Evolutionary conservation across 1,140 invertebrate species (phyloP).

Genomic region (Doryteuthis pealeii): DNA sequence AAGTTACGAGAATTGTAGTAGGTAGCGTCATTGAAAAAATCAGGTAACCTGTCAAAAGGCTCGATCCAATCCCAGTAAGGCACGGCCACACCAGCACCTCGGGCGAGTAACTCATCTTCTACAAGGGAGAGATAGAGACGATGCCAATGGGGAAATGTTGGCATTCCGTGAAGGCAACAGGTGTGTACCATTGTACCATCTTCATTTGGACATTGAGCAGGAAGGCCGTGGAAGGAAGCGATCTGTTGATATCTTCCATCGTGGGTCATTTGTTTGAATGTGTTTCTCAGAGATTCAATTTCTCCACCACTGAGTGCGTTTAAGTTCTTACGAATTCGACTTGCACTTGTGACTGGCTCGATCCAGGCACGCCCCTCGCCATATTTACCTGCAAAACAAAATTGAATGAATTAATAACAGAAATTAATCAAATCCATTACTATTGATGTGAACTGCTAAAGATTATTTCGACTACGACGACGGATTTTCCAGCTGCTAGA

Average conservation of each 20-base stretch:
- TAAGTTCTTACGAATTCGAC: constrained; percentile 24
- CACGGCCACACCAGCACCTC: constrained; percentile 23
- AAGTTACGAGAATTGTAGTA: constrained; percentile 25
- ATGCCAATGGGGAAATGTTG: constrained; percentile 37
- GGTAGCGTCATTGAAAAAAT: constrained; percentile 17
- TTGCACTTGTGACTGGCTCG: constrained; percentile 20
- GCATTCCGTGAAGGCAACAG: constrained; percentile 33
- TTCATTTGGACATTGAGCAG: constrained; percentile 24
- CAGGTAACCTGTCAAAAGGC: constrained; percentile 20
- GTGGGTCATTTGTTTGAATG: constrained; percentile 24
- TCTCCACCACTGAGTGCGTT: constrained; percentile 23
- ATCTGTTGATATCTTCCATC: constrained; percentile 33
- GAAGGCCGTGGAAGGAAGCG: constrained; percentile 31
- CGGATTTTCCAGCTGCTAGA: no score
- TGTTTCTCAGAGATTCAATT: constrained; percentile 27
- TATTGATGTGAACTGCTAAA: background rate
- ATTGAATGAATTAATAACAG: background rate
- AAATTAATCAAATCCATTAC: background rate
- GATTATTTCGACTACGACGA: no score
- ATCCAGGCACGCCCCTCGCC: constrained; percentile 17
- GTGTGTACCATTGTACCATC: constrained; percentile 17
- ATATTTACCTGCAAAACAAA: background rate
- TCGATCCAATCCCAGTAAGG: constrained; percentile 35
- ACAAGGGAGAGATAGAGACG: constrained; percentile 28
- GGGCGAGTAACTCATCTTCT: constrained; percentile 21